Base-by-base conservation (phyloP, 2,113 vertebrate species). In the Clarias gariepinus region DNA sequence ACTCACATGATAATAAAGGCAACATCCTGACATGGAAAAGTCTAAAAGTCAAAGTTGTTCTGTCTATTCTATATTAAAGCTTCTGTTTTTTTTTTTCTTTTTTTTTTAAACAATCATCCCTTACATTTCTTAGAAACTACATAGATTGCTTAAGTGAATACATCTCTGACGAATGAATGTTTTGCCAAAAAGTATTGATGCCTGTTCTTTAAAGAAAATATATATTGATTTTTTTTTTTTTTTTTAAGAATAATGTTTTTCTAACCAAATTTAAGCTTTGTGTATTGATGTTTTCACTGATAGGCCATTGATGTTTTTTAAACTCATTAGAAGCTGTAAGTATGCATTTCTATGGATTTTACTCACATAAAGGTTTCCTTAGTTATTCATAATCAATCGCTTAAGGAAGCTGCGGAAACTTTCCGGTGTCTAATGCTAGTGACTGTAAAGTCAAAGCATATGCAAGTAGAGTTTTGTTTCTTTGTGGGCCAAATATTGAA, bases 231-330 rank as follows among this genome's bases (percentile, higher is more conserved):
- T 89, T 82, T 63, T 83, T 87, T 85, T 83, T 87, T 89, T 58
- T 89, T 82, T 69, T 83, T 81, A 69, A 82, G 33, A 53, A 86
- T 87, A 87, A 89, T 87, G 87, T 81, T 86, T 87, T 87, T 89
- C 23, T 60, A 84, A 87, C 81, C 76, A 81, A 69, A 69, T 89
- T 89, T 87, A 23, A 66, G 47, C 81, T 87, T 86, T 79, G 53
- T 41, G 36, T 85, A 88, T 89, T 90, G 89, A 83, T 33, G 57
- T 86, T 84, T 88, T 68, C 81, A 89, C 74, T 68, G 80, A 83
- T 57, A 79, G 8, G 82, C 85, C 73, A 81, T 86, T 86, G 66
- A 87, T 41, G 73, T 11, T 57, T 85, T 66, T 47, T 47, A 87
- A 58, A 60, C 85, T 77, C 77, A 78, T 60, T 77, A 41, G 33